Base-by-base conservation (phyloP, 2,113 vertebrate genomes). In the Gymnocephalus cernua region DNA sequence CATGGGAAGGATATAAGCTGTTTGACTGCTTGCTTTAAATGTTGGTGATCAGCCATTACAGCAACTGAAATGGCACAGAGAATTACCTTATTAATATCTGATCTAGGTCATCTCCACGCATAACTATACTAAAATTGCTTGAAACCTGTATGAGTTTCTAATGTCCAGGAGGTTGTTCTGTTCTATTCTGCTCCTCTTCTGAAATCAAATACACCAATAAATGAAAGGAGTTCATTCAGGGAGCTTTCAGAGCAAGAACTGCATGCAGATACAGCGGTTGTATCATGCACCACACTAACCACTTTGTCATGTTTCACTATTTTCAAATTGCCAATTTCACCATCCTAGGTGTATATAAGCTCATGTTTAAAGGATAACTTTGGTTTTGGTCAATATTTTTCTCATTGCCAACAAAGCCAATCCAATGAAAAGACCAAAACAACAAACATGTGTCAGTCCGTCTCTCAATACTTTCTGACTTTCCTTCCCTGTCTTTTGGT, bases 161-260 rank as follows among this genome's bases (percentile, higher is more conserved):
- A 53, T 51, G 51, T 77, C 88, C 84, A 63, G 50, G 72, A 90
- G 83, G 81, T 51, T 77, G 19, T 74, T 72, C 44, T 77, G 77
- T 85, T 15, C 74, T 67, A 53, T 64, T 85, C 74, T 74, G 21
- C 65, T 66, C 6, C 45, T 67, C 25, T 44, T 51, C 27, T 66
- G 6, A 59, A 77, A 66, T 53, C 25, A 75, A 41, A 59, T 12
- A 32, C 61, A 61, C 44, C 5, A 47, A 41, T 41, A 11, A 41
- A 41, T 11, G 38, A 45, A 71, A 66, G 23, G 13, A n/a, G 5
- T 73, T 61, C 35, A 74, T 77, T 81, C 44, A 61, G 57, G 15
- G 19, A 19, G 4, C 16, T 14, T 65, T 57, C 4, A 19, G 18
- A 32, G 41, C 4, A 27, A 50, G 44, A 59, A 29, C 53, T 44